Base-by-base conservation (phyloP, 2,113 vertebrate genomes). In the Procavia capensis region DNA sequence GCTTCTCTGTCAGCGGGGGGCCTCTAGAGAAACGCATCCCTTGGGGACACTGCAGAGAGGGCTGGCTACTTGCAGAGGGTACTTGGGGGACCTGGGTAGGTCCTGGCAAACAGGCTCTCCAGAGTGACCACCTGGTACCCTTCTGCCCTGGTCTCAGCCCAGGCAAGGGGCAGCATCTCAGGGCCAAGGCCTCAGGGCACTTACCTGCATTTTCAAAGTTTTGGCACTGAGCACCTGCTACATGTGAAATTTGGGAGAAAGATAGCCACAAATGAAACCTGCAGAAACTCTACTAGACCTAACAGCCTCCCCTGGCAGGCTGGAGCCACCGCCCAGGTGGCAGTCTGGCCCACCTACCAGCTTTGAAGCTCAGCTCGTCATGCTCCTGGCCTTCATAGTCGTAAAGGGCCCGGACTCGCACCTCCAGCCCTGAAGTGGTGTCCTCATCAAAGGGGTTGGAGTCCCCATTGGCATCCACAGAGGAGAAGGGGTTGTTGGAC, bases 381-480 rank as follows among this genome's bases (percentile, higher is more conserved):
- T 99, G 99, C 94, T 99, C 99, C 97, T 99, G 99, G 9, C 99
- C 99, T 36, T 99, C 99, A 0, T 99, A 99, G 98, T 99, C 99
- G 0, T 99, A 99, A 13, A 99, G 98, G 0, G 99, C 99, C 66
- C 98, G 98, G 31, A 99, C 99, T 16, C 99, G 98, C 85, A 99
- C 99, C 5, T 99, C 99, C 0, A 98, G 96, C 41, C 99, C 98
- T 16, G 98, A 96, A 3, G 99, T 97, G 36, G 97, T 9, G 8
- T 99, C 99, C 2, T 99, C 99, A 17, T 99, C 99, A 74, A 99
- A 99, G 0, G 99, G 99, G 95, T 99, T 99, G 2, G 99, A 99
- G 25, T 99, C 99, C 25, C 99, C 99, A 0, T 99, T 99, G 70
- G 99, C 94, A 34, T 99, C 98, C n/a, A 93, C 98, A 92, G 98